Conservation (phyloP, 2,888 invertebrate genomes). For the Chloroclysta siterata region DNA sequence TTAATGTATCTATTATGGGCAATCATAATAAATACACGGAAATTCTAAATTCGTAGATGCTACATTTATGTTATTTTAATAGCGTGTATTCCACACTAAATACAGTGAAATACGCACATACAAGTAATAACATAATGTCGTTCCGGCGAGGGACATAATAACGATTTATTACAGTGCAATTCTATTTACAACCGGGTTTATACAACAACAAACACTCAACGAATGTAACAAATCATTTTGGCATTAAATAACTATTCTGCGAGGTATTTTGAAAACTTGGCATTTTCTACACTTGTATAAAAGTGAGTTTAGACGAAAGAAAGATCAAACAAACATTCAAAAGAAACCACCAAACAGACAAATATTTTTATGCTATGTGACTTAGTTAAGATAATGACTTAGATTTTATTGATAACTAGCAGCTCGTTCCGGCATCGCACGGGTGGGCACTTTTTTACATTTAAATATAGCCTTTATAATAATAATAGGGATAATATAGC, state of each 20-base stretch:
- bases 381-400: too few species aligned
- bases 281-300: too few species aligned
- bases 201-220: background rate
- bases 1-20: too few species aligned
- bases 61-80: background rate
- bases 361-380: too few species aligned
- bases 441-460: too few species aligned
- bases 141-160: conserved; percentile 9
- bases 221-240: background rate
- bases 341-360: too few species aligned
- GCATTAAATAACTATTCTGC: background rate
- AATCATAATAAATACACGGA: background rate
- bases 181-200: background rate
- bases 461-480: too few species aligned
- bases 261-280: background rate
- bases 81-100: conserved; percentile 4
- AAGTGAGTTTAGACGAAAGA: background rate
- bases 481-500: too few species aligned
- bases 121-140: conserved; percentile 12
- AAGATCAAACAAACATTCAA: too few species aligned
- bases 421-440: too few species aligned
- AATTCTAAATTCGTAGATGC: background rate
- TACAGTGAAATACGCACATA: background rate
- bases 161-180: conserved; percentile 11
- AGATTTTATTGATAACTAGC: too few species aligned